Conservation (phyloP, 2,888 invertebrate species). For the Leptopilina myrica region DNA sequence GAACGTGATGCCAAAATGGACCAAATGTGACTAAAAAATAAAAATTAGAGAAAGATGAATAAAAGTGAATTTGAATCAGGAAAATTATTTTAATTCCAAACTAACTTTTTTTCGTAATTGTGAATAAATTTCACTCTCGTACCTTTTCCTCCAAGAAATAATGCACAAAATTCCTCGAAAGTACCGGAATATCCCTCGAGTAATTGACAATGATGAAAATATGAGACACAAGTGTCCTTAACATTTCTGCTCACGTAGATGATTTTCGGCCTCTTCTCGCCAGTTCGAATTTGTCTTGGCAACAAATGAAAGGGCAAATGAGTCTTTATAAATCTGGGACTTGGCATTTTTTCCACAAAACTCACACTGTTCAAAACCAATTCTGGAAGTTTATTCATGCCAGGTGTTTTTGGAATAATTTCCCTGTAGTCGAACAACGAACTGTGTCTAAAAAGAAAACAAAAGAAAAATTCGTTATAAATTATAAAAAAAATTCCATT, state of each 20-base stretch:
- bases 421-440: constrained; percentile 74
- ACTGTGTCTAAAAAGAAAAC: constrained; percentile 52
- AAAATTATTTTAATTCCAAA: not conserved
- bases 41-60: constrained; percentile 37
- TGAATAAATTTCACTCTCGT: constrained; percentile 55
- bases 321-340: constrained; percentile 82
- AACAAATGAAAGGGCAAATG: constrained; percentile 81
- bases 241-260: constrained; percentile 86
- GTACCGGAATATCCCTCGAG: constrained; percentile 79
- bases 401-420: constrained; percentile 64
- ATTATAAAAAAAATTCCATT: too few relatives aligned
- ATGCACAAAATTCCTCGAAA: constrained; percentile 80
- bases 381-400: constrained; percentile 60
- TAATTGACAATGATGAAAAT: constrained; percentile 83
- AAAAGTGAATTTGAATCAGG: constrained; percentile 51
- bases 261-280: constrained; percentile 78
- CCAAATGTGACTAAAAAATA: constrained; percentile 29
- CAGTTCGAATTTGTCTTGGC: constrained; percentile 77
- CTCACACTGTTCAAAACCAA: constrained; percentile 64
- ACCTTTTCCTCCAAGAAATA: constrained; percentile 81
- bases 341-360: constrained; percentile 74
- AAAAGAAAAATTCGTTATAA: not conserved
- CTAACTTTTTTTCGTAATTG: not conserved
- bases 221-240: constrained; percentile 85
- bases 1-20: constrained; percentile 67